phyloP scores from a whole-genome alignment of 53 echinoderm and acorn worm genomes.

The Paracentrotus lividus region DNA sequence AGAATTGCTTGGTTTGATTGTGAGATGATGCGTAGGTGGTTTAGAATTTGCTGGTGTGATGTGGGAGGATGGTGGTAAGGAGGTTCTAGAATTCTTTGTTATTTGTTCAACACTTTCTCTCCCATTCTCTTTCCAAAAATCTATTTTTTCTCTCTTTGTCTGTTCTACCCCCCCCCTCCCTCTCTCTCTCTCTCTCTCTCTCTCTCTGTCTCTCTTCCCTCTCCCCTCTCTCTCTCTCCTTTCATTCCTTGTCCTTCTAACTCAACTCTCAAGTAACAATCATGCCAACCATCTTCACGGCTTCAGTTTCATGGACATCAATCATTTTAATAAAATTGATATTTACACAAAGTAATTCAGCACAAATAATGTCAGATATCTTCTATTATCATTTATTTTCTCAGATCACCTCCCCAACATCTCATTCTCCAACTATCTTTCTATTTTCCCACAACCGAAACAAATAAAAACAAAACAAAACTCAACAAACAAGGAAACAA shows the following conservation, averaged over 20 bases:
- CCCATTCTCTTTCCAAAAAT: not conserved
- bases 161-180: not conserved
- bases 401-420: not conserved
- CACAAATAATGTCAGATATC: not conserved
- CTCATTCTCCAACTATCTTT: constrained; percentile 21
- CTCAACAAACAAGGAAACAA: constrained; percentile 9
- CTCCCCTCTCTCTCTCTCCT: not conserved
- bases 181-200: not conserved
- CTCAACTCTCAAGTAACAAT: not conserved
- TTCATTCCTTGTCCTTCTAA: not conserved
- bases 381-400: constrained; percentile 49
- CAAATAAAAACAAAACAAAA: constrained; percentile 15
- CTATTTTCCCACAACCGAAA: constrained; percentile 47
- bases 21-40: no score
- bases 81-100: not conserved
- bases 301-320: not conserved
- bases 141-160: not conserved
- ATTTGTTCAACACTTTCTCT: not conserved
- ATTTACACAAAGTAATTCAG: not conserved
- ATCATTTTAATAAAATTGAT: not conserved
- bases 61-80: no score
- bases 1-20: no score
- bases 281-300: not conserved
- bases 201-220: not conserved
- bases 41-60: no score